A percentile compares a stretch with the other conserved stretches of the same genome.
Evolutionary conservation across 2,113 vertebrate species (phyloP).

Genomic region (Tyrannus savana): DNA sequence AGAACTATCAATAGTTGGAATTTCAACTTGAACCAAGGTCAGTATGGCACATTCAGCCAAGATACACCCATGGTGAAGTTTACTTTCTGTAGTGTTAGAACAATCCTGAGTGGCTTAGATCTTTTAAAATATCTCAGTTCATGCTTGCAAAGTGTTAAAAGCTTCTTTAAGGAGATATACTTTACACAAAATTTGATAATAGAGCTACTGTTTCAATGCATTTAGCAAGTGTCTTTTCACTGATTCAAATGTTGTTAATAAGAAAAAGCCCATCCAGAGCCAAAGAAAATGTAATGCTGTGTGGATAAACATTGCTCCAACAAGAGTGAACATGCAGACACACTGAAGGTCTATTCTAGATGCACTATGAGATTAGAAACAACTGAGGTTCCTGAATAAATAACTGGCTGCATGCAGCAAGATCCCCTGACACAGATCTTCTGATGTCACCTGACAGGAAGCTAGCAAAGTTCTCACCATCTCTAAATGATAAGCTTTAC

Average conservation of each 20-base stretch:
- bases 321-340: neutral
- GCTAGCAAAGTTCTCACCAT: neutral
- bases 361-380: neutral
- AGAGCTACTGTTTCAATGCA: neutral
- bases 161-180: neutral
- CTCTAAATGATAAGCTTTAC: neutral
- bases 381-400: neutral
- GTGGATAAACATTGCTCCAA: neutral
- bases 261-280: neutral
- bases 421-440: neutral
- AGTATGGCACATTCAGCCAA: neutral
- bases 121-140: neutral
- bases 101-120: neutral
- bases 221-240: neutral
- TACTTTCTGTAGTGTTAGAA: neutral
- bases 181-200: neutral
- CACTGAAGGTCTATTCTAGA: neutral
- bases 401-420: neutral
- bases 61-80: neutral
- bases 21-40: neutral
- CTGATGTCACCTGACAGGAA: neutral
- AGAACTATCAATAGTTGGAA: neutral
- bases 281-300: neutral
- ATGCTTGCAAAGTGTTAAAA: neutral
- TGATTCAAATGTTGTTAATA: neutral